These are phyloP conservation scores for Nibea coibor DNA, from an alignment of 2,113 vertebrate genomes.

Conservation along the genomic window DNA sequence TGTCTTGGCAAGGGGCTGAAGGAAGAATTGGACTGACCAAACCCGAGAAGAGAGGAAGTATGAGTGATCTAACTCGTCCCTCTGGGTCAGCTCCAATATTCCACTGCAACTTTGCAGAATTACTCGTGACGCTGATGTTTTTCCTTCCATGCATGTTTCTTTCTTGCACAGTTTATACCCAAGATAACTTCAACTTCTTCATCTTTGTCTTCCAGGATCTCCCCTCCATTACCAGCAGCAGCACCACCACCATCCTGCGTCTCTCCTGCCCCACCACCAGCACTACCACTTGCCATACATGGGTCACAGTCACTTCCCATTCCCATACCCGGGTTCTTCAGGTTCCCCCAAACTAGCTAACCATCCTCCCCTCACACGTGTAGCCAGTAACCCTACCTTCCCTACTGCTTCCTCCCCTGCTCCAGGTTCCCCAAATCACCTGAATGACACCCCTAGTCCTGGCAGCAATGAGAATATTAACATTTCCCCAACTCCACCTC, in stretches of 20 bases:
- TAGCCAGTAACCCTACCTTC: constrained; percentile 76
- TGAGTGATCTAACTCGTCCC: constrained; percentile 16
- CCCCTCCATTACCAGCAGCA: constrained; percentile 69
- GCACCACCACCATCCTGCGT: constrained; percentile 50
- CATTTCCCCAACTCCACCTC: constrained; percentile 61
- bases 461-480: constrained; percentile 34
- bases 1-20: constrained; percentile 28
- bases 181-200: background rate
- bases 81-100: constrained; percentile 20
- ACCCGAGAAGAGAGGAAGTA: background rate
- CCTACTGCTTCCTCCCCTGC: constrained; percentile 61
- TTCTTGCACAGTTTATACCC: background rate
- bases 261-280: constrained; percentile 76
- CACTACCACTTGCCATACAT: constrained; percentile 79
- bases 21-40: constrained; percentile 21
- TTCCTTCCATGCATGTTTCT: background rate
- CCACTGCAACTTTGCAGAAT: background rate
- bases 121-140: background rate
- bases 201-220: constrained; percentile 74
- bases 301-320: constrained; percentile 79
- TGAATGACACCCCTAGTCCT: constrained; percentile 55
- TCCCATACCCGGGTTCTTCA: constrained; percentile 73
- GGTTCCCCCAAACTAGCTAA: constrained; percentile 66
- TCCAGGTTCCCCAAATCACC: constrained; percentile 62
- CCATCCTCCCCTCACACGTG: constrained; percentile 75